Conservation (phyloP, 2,113 vertebrate genomes). For the Scopus umbretta region DNA sequence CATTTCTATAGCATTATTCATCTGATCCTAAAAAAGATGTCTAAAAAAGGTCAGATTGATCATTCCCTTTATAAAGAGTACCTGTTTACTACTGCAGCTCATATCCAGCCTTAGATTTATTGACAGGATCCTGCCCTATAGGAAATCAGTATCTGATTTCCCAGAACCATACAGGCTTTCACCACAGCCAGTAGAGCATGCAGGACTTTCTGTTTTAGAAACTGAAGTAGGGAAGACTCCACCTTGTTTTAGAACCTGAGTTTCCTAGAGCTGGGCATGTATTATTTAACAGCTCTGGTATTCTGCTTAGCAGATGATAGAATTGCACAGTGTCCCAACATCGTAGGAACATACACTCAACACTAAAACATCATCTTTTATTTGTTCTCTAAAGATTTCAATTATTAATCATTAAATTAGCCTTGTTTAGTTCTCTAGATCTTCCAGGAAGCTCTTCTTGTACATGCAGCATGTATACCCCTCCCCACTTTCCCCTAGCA, state of each 20-base stretch:
- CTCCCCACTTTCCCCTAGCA: not conserved
- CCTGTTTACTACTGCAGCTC: not conserved
- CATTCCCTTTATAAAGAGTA: not conserved
- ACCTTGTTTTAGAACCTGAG: not conserved
- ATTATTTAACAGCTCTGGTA: not conserved
- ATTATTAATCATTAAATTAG: not conserved
- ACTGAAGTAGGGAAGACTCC: not conserved
- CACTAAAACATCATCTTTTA: not conserved
- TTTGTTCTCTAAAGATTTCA: not conserved
- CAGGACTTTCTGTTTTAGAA: not conserved
- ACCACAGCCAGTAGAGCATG: not conserved
- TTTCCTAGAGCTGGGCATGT: not conserved
- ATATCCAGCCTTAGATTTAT: not conserved
- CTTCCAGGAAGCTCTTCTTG: not conserved
- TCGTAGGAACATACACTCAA: not conserved
- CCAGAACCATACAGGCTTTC: not conserved
- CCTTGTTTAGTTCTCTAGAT: not conserved
- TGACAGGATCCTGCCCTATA: not conserved
- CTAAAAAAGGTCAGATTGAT: not conserved
- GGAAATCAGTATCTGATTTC: not conserved
- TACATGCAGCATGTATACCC: not conserved
- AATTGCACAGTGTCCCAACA: not conserved
- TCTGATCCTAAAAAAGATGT: not conserved
- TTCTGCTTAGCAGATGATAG: not conserved
- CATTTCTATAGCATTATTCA: not conserved